phyloP scores from a whole-genome alignment of 2,113 vertebrate genomes.

The Phasianus colchicus region DNA sequence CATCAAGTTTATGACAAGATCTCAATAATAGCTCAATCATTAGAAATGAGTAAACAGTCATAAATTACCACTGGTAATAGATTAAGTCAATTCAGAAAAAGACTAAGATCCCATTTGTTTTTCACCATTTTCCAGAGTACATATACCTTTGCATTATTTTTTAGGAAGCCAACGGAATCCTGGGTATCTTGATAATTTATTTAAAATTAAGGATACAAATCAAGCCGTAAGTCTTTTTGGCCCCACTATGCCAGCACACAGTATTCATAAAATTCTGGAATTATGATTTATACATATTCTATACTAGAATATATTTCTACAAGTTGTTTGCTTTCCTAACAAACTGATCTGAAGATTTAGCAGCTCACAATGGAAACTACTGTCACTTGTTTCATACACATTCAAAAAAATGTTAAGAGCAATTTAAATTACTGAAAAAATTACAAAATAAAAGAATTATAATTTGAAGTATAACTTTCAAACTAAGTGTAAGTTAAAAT shows the following conservation, averaged over 20 bases:
- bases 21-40: not conserved
- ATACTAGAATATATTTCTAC: not conserved
- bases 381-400: not conserved
- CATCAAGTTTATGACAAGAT: not conserved
- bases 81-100: not conserved
- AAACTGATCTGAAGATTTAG: not conserved
- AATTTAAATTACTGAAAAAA: not conserved
- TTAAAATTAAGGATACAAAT: not conserved
- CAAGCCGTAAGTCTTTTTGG: not conserved
- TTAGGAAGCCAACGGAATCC: not conserved
- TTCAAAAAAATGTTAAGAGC: not conserved
- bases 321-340: not conserved
- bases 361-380: not conserved
- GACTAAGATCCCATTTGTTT: not conserved
- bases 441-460: not conserved
- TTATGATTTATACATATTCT: not conserved
- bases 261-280: not conserved
- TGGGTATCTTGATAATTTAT: not conserved
- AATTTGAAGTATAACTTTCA: not conserved
- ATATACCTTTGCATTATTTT: not conserved
- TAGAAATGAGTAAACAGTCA: not conserved
- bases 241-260: not conserved
- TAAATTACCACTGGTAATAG: not conserved
- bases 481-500: not conserved
- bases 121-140: not conserved